These are phyloP conservation scores for Drosophila albomicans DNA, from an alignment of 1,140 invertebrate genomes.

Conservation along the genomic window DNA sequence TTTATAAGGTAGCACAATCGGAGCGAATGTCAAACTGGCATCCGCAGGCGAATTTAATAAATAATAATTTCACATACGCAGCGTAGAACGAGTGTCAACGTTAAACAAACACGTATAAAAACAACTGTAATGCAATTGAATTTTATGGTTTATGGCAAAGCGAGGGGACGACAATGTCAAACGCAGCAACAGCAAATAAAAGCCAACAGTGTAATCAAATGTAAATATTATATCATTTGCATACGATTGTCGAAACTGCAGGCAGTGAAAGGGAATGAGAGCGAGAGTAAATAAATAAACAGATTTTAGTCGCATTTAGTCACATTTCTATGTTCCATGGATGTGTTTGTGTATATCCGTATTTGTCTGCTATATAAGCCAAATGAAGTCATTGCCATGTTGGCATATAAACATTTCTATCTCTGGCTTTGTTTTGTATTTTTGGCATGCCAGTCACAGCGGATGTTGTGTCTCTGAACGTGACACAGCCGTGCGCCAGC, in stretches of 20 bases:
- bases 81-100: background rate
- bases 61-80: conserved; percentile 37
- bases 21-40: background rate
- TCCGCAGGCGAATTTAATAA: conserved; percentile 26
- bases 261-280: background rate
- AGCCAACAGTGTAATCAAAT: conserved; percentile 39
- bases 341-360: background rate
- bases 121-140: conserved; percentile 43
- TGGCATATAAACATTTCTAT: conserved; percentile 33
- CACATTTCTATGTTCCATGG: background rate
- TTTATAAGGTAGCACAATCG: background rate
- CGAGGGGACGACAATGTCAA: background rate
- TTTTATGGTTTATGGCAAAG: conserved; percentile 36
- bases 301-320: conserved; percentile 50
- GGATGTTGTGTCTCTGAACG: conserved; percentile 65
- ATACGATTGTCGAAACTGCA: conserved; percentile 45
- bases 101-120: conserved; percentile 4
- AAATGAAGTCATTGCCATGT: conserved; percentile 72
- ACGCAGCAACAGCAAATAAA: background rate
- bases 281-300: conserved; percentile 47
- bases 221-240: conserved; percentile 50
- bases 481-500: conserved; percentile 48
- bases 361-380: conserved; percentile 9
- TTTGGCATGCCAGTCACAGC: conserved; percentile 69
- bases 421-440: conserved; percentile 45